These are phyloP conservation scores for Pachyrhynchus sulphureomaculatus DNA, from an alignment of 1,140 invertebrate genomes.

Conservation along the genomic window DNA sequence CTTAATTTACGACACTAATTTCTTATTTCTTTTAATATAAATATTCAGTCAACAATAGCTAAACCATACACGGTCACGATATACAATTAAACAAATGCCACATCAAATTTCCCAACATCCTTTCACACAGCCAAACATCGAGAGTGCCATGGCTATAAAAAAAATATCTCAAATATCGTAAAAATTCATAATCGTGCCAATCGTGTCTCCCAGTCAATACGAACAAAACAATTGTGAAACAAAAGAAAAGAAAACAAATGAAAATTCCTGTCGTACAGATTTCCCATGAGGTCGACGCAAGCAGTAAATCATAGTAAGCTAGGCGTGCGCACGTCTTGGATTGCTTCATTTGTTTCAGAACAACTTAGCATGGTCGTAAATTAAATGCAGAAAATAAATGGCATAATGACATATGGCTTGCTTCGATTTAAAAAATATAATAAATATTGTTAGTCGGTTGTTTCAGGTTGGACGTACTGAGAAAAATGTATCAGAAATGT, in stretches of 20 bases:
- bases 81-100: too few species aligned
- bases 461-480: too few species aligned
- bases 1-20: too few species aligned
- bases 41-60: too few species aligned
- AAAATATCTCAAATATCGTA: neutral
- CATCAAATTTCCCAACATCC: too few species aligned
- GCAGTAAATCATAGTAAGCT: slow-evolving; percentile 1
- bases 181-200: neutral
- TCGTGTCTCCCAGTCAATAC: slow-evolving; percentile 1
- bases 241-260: slow-evolving; percentile 6
- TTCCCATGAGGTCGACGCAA: neutral
- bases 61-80: too few species aligned
- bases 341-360: slow-evolving; percentile 10
- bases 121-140: too few species aligned
- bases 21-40: too few species aligned
- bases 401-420: slow-evolving; percentile 3
- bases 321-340: slow-evolving; percentile 4
- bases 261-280: neutral
- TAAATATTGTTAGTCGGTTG: neutral
- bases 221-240: too few species aligned
- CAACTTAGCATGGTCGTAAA: too few species aligned
- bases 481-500: too few species aligned
- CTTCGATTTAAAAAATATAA: neutral
- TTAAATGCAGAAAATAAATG: neutral
- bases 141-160: too few species aligned